These are phyloP conservation scores for Micropoecilia bifurca DNA, from an alignment of 2,797 vertebrate species.

Conservation along the genomic window DNA sequence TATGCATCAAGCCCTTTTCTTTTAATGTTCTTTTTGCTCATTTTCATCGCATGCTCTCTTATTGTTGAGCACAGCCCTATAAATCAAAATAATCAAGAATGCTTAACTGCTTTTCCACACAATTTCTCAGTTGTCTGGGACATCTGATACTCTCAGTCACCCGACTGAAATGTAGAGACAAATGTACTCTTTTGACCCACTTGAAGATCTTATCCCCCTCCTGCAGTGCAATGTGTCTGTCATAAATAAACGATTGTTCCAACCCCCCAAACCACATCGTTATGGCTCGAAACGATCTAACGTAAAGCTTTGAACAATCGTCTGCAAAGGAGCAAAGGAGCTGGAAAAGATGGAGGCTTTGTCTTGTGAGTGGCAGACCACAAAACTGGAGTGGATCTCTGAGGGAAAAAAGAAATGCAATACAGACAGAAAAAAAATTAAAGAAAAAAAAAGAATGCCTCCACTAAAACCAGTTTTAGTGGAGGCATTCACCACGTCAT, in stretches of 20 bases:
- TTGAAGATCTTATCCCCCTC: constrained; percentile 70
- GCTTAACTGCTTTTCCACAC: constrained; percentile 65
- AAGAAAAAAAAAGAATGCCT: too few species aligned
- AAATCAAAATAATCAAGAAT: constrained; percentile 69
- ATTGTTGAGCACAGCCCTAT: constrained; percentile 62
- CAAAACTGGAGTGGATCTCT: constrained; percentile 52
- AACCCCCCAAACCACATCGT: constrained; percentile 74
- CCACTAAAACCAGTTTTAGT: constrained; percentile 9
- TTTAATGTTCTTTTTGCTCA: constrained; percentile 21
- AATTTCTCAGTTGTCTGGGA: constrained; percentile 66
- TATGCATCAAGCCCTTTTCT: constrained; percentile 14
- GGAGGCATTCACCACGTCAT: constrained; percentile 2
- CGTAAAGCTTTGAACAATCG: constrained; percentile 69
- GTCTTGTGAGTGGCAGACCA: constrained; percentile 66
- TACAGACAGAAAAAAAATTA: constrained; percentile 32
- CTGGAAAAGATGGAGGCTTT: constrained; percentile 63
- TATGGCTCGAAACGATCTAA: constrained; percentile 73
- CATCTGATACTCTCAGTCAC: constrained; percentile 75
- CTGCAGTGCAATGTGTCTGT: constrained; percentile 69
- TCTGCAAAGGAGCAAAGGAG: constrained; percentile 55
- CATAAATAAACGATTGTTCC: constrained; percentile 76
- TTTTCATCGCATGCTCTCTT: constrained; percentile 26
- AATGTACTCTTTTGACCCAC: constrained; percentile 64
- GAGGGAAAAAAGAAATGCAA: constrained; percentile 28
- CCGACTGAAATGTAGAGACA: constrained; percentile 48